phyloP scores from a whole-genome alignment of 2,888 invertebrate genomes.

The Oithona nana region DNA sequence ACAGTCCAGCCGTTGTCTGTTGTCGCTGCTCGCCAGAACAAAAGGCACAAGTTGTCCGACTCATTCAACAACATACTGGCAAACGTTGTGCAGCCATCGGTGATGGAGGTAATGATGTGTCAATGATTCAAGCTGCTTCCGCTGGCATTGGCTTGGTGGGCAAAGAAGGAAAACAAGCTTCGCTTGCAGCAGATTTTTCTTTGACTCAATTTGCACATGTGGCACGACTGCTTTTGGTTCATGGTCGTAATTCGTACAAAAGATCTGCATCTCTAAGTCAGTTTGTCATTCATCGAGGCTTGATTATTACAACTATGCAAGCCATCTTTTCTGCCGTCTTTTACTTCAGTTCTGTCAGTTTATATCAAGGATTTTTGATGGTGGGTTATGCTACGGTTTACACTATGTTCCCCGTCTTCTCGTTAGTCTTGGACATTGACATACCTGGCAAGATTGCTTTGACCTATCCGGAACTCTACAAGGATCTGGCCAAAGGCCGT shows the following conservation, averaged over 20 bases:
- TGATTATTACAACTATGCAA: slow-evolving; percentile 95
- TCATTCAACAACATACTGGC: slow-evolving; percentile 43
- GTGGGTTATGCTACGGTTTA: slow-evolving; percentile 71
- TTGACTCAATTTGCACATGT: slow-evolving; percentile 62
- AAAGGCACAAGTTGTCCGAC: slow-evolving; percentile 45
- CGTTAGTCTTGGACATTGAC: slow-evolving; percentile 88
- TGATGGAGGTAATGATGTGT: slow-evolving; percentile 51
- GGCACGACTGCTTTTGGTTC: slow-evolving; percentile 59
- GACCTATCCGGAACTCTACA: slow-evolving; percentile 90
- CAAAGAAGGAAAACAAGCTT: slow-evolving; percentile 67
- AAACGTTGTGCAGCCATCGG: slow-evolving; percentile 35
- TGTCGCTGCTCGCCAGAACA: slow-evolving; percentile 44
- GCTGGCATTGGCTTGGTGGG: slow-evolving; percentile 68
- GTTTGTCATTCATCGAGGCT: slow-evolving; percentile 93
- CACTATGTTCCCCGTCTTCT: slow-evolving; percentile 97
- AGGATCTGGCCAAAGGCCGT: slow-evolving; percentile 89
- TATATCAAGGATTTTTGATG: slow-evolving; percentile 47
- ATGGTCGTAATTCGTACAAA: slow-evolving; percentile 79
- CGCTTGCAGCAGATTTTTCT: slow-evolving; percentile 92
- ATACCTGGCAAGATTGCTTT: slow-evolving; percentile 79
- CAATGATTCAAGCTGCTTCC: slow-evolving; percentile 42
- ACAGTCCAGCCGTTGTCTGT: slow-evolving; percentile 51
- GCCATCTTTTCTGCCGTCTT: slow-evolving; percentile 98
- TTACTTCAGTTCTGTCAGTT: slow-evolving; percentile 88
- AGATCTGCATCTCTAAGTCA: slow-evolving; percentile 91